Base-by-base conservation (phyloP, 2,797 vertebrate species). In the Cyclopterus lumpus region DNA sequence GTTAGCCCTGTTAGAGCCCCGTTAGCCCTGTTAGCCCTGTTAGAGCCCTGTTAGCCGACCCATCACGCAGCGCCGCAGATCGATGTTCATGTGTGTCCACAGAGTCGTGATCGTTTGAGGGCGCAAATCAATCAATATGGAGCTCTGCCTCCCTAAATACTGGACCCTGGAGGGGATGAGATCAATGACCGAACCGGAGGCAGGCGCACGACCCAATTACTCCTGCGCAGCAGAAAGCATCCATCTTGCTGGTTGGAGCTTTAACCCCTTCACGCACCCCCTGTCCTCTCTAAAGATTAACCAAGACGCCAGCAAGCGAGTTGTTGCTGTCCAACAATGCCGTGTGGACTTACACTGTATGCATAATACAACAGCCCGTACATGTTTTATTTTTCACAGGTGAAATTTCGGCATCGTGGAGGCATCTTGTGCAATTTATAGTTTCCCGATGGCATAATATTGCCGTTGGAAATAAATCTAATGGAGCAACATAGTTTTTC, bases 121-220 rank as follows among this genome's bases (percentile, higher is more conserved):
- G 49, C 24, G 4, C 28, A 32, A 40, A 12, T 60, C 82, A 89
- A 91, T 91, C 86, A 77, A 91, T 90, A 63, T 32, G 51, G 28
- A 66, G 60, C 73, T 57, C 36, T 20, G 63, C 57, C 58, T 53
- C 22, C 57, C 61, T 84, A 76, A 81, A 83, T 70, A 85, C 62
- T 77, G 49, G 54, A 40, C 30, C 72, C 70, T 14, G 14, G 60
- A 63, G 71, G 54, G 54, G 38, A 68, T 77, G 44, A 77, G 86
- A 92, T 92, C 89, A 88, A 90, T 92, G 86, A 48, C 76, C 72
- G 64, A 67, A 85, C 65, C 64, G 73, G 84, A 67, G 67, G 68
- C 73, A 84, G 80, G 83, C 82, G 83, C 69, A 79, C 82, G 86
- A 85, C 91, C 86, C 86, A 89, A 91, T 90, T 91, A 87, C 84